These are phyloP conservation scores for Dermatophagoides farinae DNA, from an alignment of 1,140 invertebrate species.

Conservation along the genomic window DNA sequence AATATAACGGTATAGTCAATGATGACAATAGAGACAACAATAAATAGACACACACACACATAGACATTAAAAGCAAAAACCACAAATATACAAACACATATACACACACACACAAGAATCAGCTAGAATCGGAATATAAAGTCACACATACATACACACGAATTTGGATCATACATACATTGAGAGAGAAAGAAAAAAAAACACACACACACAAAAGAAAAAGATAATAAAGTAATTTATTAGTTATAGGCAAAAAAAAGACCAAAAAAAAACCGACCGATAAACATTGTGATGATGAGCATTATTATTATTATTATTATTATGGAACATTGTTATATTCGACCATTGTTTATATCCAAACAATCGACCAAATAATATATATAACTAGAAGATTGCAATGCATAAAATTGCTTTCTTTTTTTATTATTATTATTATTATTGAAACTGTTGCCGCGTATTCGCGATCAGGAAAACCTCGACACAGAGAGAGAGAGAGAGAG, in stretches of 20 bases:
- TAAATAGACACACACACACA: no score
- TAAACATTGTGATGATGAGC: no score
- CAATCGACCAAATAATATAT: no score
- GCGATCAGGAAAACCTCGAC: no score
- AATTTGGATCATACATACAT: neutral
- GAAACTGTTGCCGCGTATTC: no score
- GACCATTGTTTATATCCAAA: no score
- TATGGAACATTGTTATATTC: no score
- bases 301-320: no score
- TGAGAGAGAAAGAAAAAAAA: neutral
- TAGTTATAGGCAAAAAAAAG: neutral
- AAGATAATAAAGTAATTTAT: conserved; percentile 9
- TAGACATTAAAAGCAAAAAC: no score
- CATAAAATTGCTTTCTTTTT: neutral
- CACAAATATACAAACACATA: neutral
- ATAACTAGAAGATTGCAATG: neutral
- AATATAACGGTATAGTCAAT: neutral
- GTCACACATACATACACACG: neutral
- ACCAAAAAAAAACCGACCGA: neutral
- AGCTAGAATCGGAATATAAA: neutral
- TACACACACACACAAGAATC: neutral
- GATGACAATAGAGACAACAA: neutral
- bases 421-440: no score
- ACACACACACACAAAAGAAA: no score
- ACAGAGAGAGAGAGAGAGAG: no score